phyloP scores from a whole-genome alignment of 2,888 invertebrate genomes.

The Phorcus lineatus region DNA sequence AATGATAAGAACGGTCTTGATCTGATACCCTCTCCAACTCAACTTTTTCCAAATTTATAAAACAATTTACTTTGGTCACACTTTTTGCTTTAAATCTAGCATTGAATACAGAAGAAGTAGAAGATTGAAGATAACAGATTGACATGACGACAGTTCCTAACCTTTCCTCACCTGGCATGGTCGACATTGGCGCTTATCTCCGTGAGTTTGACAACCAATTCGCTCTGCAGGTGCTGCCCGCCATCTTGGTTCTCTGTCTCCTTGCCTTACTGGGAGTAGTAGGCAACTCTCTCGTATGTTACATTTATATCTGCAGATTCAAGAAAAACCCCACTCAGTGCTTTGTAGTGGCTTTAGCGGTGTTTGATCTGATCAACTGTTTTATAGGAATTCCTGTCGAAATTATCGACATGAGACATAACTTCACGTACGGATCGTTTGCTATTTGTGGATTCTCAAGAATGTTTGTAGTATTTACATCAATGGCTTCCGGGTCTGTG shows the following conservation, averaged over 20 bases:
- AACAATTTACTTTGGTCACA: too few relatives aligned
- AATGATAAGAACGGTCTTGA: too few relatives aligned
- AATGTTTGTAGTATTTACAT: not conserved
- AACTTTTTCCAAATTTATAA: too few relatives aligned
- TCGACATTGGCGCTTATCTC: not conserved
- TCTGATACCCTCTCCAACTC: too few relatives aligned
- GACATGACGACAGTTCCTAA: too few relatives aligned
- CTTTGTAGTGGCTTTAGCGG: not conserved
- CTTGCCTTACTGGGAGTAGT: not conserved
- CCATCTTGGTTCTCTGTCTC: not conserved
- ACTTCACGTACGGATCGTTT: not conserved
- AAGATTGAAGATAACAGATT: too few relatives aligned
- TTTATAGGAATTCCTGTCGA: not conserved
- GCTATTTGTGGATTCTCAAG: not conserved
- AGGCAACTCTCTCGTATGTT: not conserved
- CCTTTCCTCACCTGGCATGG: too few relatives aligned
- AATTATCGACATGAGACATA: not conserved
- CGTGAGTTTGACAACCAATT: not conserved
- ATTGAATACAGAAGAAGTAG: too few relatives aligned
- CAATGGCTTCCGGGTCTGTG: constrained; percentile 16
- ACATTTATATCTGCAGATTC: not conserved
- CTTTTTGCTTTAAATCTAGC: too few relatives aligned
- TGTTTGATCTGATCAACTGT: not conserved
- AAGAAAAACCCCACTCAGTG: not conserved
- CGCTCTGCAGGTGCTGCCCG: not conserved